These are phyloP conservation scores for Polydrusus pterygomalis DNA, from an alignment of 2,888 invertebrate species.

Conservation along the genomic window DNA sequence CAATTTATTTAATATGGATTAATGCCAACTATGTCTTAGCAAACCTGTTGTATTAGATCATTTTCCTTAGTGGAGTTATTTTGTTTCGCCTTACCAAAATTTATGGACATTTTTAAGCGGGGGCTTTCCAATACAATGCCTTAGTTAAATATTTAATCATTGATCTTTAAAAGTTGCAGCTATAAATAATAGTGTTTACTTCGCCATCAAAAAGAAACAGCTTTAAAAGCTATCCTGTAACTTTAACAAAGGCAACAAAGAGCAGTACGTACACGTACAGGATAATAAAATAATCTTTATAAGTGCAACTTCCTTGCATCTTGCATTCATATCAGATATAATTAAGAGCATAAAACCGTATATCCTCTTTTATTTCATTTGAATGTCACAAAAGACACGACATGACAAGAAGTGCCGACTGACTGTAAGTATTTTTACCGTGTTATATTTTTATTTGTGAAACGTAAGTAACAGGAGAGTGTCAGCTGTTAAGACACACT, in stretches of 20 bases:
- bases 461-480: conserved; percentile 53
- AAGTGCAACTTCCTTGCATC: conserved; percentile 50
- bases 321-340: conserved; percentile 49
- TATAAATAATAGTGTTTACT: too few relatives aligned
- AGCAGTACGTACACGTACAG: conserved; percentile 7
- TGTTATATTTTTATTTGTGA: conserved; percentile 51
- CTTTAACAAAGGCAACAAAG: conserved; percentile 12
- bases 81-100: too few relatives aligned
- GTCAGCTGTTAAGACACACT: conserved; percentile 64
- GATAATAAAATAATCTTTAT: conserved; percentile 48
- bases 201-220: too few relatives aligned
- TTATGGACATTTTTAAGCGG: too few relatives aligned
- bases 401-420: conserved; percentile 33
- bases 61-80: too few relatives aligned
- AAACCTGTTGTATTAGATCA: too few relatives aligned
- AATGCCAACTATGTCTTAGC: too few relatives aligned
- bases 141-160: too few relatives aligned
- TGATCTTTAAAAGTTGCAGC: too few relatives aligned
- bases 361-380: conserved; percentile 46
- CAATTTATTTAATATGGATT: too few relatives aligned
- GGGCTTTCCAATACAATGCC: too few relatives aligned
- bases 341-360: conserved; percentile 50
- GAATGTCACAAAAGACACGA: conserved; percentile 37
- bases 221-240: too few relatives aligned
- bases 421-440: conserved; percentile 48